These are phyloP conservation scores for Cyclopterus lumpus DNA, from an alignment of 2,797 vertebrate species.

Conservation along the genomic window DNA sequence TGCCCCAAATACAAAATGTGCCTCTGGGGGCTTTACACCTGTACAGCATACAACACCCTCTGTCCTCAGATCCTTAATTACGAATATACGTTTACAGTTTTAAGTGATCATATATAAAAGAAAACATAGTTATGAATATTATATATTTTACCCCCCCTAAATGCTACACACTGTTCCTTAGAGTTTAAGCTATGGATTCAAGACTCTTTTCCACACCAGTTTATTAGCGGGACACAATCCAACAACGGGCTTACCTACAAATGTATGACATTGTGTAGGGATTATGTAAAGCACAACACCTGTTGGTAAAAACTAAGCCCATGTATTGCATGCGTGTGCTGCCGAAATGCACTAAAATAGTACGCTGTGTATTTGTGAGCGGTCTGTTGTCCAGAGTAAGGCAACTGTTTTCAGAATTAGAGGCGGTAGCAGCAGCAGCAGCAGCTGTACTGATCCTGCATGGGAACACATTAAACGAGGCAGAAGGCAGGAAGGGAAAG, in stretches of 20 bases:
- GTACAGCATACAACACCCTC: neutral
- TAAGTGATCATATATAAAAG: neutral
- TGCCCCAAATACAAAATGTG: neutral
- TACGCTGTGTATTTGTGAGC: neutral
- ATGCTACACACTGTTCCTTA: neutral
- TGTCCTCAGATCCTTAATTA: neutral
- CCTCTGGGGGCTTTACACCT: neutral
- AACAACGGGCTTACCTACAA: neutral
- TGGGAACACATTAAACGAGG: neutral
- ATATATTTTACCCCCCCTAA: neutral
- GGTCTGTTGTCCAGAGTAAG: neutral
- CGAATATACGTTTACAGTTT: neutral
- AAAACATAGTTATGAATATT: conserved; percentile 1
- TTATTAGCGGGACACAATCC: neutral
- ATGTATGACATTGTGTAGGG: neutral
- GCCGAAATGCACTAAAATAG: conserved; percentile 26
- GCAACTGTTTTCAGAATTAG: conserved; percentile 13
- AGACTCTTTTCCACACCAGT: neutral
- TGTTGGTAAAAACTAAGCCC: conserved; percentile 1
- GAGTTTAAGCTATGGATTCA: neutral
- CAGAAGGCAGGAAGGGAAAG: neutral
- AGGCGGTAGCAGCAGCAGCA: neutral
- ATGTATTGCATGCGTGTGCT: neutral
- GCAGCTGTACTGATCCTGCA: neutral
- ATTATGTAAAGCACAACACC: conserved; percentile 14